These are phyloP conservation scores for Jaculus jaculus DNA, from an alignment of 2,113 vertebrate genomes.

Conservation along the genomic window DNA sequence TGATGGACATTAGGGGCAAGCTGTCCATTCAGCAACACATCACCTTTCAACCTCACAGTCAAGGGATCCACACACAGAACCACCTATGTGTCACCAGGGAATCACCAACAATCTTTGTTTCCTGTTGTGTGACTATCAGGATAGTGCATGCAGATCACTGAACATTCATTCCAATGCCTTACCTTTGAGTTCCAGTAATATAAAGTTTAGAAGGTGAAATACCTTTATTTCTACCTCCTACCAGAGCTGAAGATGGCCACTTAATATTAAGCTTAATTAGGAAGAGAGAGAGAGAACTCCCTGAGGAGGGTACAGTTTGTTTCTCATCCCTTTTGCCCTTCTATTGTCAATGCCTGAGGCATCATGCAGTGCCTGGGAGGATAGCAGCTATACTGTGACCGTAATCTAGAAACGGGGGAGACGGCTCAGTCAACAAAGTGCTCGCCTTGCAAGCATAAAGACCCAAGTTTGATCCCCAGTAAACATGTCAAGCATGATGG, in stretches of 20 bases:
- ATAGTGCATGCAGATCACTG: background rate
- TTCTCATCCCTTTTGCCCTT: background rate
- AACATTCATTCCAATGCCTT: background rate
- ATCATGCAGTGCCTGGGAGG: background rate
- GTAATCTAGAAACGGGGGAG: background rate
- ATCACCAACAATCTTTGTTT: background rate
- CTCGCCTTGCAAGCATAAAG: too few relatives aligned
- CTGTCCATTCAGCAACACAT: background rate
- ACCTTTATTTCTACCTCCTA: background rate
- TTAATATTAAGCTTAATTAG: background rate
- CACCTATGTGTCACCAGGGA: background rate
- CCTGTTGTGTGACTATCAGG: background rate
- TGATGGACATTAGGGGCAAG: background rate
- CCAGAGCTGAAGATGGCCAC: background rate
- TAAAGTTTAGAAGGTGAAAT: background rate
- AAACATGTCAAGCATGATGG: too few relatives aligned
- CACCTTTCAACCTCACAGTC: background rate
- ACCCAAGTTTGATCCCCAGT: too few relatives aligned
- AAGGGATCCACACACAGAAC: background rate
- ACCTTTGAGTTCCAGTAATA: background rate
- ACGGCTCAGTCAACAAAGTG: too few relatives aligned
- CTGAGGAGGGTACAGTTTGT: background rate
- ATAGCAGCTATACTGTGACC: background rate
- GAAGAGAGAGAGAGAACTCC: background rate
- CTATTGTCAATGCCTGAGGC: background rate